Conservation (phyloP, 2,113 vertebrate genomes). For the Dipodomys merriami region DNA sequence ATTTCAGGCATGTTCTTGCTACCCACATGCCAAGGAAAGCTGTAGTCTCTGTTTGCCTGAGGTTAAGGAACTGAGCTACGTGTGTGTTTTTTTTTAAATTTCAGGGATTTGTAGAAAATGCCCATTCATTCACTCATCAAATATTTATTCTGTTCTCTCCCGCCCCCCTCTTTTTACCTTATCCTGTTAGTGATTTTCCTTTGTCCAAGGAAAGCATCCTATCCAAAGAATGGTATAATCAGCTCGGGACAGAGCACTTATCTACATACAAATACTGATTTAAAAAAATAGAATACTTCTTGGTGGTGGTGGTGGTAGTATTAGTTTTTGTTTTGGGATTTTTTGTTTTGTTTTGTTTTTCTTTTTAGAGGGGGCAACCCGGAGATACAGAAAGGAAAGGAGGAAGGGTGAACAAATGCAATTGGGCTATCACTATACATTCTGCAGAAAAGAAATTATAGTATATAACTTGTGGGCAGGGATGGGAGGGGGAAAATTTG, state of each 20-base stretch:
- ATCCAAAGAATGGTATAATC: neutral
- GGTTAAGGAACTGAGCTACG: constrained; percentile 30
- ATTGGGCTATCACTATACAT: no score
- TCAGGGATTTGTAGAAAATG: constrained; percentile 29
- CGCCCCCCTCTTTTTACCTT: accelerated
- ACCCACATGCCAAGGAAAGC: constrained; percentile 44
- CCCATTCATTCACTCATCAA: constrained; percentile 1
- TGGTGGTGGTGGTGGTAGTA: no score
- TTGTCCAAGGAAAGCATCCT: neutral
- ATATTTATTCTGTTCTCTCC: neutral
- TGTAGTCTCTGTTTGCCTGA: constrained; percentile 35
- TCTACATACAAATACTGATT: neutral
- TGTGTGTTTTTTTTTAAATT: neutral
- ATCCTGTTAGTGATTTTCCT: neutral
- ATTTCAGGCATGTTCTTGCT: constrained; percentile 62
- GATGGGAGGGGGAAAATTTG: no score
- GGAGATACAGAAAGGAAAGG: no score
- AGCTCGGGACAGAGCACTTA: neutral
- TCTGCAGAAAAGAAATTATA: no score
- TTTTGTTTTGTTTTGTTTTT: no score
- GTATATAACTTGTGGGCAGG: no score
- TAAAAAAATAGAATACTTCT: neutral
- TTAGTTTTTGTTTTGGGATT: no score
- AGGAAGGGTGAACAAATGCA: no score
- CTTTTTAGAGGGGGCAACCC: no score